phyloP scores from a whole-genome alignment of 2,113 vertebrate genomes.

The Chaetorhynchus papuensis region DNA sequence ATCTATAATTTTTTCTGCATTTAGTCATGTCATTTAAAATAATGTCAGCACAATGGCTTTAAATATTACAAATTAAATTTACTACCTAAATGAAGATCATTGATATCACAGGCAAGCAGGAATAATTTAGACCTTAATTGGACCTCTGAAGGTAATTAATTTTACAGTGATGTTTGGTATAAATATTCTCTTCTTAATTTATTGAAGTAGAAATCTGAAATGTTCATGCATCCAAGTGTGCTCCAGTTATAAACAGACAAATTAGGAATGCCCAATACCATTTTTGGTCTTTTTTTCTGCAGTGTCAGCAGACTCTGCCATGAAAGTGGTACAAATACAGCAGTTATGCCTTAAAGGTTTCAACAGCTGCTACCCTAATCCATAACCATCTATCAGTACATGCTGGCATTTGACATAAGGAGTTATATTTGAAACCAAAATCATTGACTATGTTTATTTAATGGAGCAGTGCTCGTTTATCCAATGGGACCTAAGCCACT shows the following conservation, averaged over 20 bases:
- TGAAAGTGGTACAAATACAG: not conserved
- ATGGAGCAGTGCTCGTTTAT: not conserved
- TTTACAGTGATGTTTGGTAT: not conserved
- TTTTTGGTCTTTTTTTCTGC: not conserved
- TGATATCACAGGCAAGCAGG: not conserved
- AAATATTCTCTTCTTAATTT: slow-evolving; percentile 39
- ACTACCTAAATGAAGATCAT: not conserved
- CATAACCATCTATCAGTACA: not conserved
- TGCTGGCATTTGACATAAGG: not conserved
- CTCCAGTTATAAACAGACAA: not conserved
- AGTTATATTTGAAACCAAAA: not conserved
- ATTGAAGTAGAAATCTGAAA: not conserved
- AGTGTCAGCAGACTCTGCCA: not conserved
- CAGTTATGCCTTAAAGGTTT: not conserved
- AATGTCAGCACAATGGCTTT: not conserved
- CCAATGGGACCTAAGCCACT: not conserved
- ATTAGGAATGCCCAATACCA: not conserved
- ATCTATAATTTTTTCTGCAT: not conserved
- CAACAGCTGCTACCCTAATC: not conserved
- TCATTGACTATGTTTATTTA: not conserved
- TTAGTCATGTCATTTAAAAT: not conserved
- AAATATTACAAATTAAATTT: slow-evolving; percentile 36
- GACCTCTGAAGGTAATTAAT: slow-evolving; percentile 36
- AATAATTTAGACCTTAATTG: slow-evolving; percentile 38
- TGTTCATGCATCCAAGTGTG: not conserved